These are phyloP conservation scores for Halisarca cf. caerulea DNA, from an alignment of 37 sponge, comb jelly and placozoan genomes.

Conservation along the genomic window DNA sequence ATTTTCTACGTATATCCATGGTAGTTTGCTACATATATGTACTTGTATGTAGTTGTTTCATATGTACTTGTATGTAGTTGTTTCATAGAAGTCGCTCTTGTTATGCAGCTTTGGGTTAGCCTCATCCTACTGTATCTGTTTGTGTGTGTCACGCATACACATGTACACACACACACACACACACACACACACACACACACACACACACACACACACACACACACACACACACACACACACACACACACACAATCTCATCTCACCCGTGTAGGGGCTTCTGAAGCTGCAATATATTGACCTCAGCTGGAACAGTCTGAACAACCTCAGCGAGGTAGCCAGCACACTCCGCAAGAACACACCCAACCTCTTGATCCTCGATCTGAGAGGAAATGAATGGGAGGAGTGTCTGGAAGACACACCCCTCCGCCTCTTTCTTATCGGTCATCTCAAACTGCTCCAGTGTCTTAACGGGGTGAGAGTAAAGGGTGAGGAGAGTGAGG, in stretches of 20 bases:
- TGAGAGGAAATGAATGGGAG: conserved; percentile 81
- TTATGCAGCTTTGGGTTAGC: no score
- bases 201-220: not conserved
- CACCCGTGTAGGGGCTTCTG: conserved; percentile 47
- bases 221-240: not conserved
- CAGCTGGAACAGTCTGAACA: conserved; percentile 82
- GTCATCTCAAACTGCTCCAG: conserved; percentile 46
- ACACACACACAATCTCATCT: not conserved
- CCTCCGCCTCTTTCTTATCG: conserved; percentile 37
- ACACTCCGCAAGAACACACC: conserved; percentile 73
- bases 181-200: conserved; percentile 19
- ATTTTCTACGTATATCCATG: no score
- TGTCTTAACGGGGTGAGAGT: conserved; percentile 43
- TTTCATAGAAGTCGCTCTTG: no score
- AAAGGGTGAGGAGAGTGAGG: conserved; percentile 49
- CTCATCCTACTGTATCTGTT: not conserved
- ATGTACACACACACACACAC: not conserved
- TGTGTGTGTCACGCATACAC: not conserved
- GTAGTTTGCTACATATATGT: no score
- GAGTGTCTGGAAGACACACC: conserved; percentile 27
- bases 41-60: no score
- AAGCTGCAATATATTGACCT: conserved; percentile 68
- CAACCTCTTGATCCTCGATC: conserved; percentile 50
- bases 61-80: no score
- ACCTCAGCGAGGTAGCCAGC: conserved; percentile 35